Conservation (phyloP, 2,113 vertebrate species). For the Mastomys natalensis region DNA sequence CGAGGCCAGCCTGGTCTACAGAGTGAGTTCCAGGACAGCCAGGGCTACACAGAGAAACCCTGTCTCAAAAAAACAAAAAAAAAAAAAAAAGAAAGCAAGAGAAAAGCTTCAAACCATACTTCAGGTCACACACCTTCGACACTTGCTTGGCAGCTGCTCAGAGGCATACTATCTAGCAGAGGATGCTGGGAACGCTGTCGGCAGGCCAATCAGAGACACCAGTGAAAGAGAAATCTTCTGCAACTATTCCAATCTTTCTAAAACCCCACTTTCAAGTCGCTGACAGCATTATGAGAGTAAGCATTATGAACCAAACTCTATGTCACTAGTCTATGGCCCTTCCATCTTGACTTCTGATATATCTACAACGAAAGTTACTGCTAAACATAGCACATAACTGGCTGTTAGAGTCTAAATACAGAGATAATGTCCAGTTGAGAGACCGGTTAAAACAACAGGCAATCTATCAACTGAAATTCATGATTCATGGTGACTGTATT, state of each 20-base stretch:
- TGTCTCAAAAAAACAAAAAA: no score
- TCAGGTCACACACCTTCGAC: neutral
- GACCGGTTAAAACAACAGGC: neutral
- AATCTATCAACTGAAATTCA: neutral
- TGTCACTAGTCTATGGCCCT: neutral
- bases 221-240: neutral
- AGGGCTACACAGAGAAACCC: no score
- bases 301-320: neutral
- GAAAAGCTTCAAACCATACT: conserved; percentile 25
- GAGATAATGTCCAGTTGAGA: neutral
- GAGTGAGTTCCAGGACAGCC: no score
- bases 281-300: neutral
- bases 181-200: neutral
- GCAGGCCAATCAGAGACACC: neutral
- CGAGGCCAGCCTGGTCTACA: no score
- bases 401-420: conserved; percentile 25
- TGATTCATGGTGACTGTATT: neutral
- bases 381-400: neutral
- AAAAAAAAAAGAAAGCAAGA: neutral
- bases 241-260: neutral
- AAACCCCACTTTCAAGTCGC: conserved; percentile 24
- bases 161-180: neutral
- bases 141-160: neutral
- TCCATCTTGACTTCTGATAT: neutral
- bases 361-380: neutral